phyloP scores from a whole-genome alignment of 1,140 invertebrate species.

The Hestina assimilis region DNA sequence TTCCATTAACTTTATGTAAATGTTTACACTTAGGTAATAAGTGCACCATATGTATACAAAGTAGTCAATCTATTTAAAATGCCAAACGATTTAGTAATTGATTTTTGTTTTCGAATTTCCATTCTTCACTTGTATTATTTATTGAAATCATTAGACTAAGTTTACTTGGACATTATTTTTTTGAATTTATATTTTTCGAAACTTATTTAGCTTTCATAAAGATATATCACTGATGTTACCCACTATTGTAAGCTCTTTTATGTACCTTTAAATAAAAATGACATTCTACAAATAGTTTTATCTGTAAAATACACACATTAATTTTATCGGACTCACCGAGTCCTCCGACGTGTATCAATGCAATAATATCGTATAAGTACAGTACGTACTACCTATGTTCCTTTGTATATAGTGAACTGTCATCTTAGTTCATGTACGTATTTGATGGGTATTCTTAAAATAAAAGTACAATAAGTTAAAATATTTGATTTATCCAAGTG shows the following conservation, averaged over 20 bases:
- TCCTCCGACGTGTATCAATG: conserved; percentile 45
- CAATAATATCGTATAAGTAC: conserved; percentile 58
- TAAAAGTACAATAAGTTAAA: conserved; percentile 50
- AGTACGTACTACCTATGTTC: conserved; percentile 41
- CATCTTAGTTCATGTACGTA: conserved; percentile 29
- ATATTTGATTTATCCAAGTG: conserved; percentile 36
- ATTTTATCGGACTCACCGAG: neutral
- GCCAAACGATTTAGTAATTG: conserved; percentile 7
- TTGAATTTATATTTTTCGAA: conserved; percentile 12
- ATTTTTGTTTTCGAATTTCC: neutral
- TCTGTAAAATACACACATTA: conserved; percentile 9
- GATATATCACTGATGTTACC: conserved; percentile 14
- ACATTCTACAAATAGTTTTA: conserved; percentile 12
- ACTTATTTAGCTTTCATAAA: conserved; percentile 10
- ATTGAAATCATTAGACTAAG: conserved; percentile 13
- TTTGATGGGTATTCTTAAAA: conserved; percentile 20
- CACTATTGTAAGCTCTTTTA: conserved; percentile 14
- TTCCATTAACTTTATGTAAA: conserved; percentile 9
- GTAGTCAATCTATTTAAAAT: conserved; percentile 10
- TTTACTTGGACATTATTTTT: neutral
- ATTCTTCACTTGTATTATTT: conserved; percentile 4
- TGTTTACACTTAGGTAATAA: conserved; percentile 10
- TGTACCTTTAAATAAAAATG: conserved; percentile 13
- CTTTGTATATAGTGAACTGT: conserved; percentile 57
- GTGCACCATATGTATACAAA: conserved; percentile 7